Evolutionary conservation across 2,888 invertebrate species (phyloP).

Genomic region (Hypsopygia costalis): DNA sequence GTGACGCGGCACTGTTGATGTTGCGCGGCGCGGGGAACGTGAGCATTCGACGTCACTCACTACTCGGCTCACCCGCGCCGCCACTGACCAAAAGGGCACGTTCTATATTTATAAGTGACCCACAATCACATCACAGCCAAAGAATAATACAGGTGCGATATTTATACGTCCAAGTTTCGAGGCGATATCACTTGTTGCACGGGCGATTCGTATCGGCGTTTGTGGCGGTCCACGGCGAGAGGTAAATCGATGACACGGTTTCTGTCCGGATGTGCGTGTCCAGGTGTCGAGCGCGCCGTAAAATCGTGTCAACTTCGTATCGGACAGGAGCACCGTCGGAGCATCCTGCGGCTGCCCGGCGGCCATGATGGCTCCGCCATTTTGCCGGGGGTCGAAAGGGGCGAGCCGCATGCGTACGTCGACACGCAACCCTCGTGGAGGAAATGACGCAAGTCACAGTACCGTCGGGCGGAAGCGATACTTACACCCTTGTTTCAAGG

Average conservation of each 20-base stretch:
- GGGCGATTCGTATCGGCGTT: conserved; percentile 47
- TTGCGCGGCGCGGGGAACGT: conserved; percentile 72
- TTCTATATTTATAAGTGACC: conserved; percentile 70
- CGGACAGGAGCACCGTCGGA: conserved; percentile 66
- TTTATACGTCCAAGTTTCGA: conserved; percentile 46
- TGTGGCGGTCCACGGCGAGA: conserved; percentile 42
- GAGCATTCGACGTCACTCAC: conserved; percentile 68
- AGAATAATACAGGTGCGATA: conserved; percentile 48
- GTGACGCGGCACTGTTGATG: conserved; percentile 73
- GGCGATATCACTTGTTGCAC: conserved; percentile 76
- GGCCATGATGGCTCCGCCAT: conserved; percentile 80
- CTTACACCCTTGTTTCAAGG: conserved; percentile 47
- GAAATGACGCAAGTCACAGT: conserved; percentile 60
- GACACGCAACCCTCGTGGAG: conserved; percentile 59
- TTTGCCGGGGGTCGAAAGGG: conserved; percentile 71
- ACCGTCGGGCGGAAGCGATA: conserved; percentile 36
- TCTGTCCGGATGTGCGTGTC: conserved; percentile 55
- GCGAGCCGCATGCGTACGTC: conserved; percentile 77
- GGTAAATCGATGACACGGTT: conserved; percentile 57
- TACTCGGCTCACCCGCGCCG: conserved; percentile 72
- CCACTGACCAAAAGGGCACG: conserved; percentile 68
- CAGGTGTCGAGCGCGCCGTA: conserved; percentile 57
- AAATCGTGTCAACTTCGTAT: conserved; percentile 65
- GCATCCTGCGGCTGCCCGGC: conserved; percentile 78
- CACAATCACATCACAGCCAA: conserved; percentile 64